Percentiles rank a stretch among this genome's conserved stretches.
phyloP scores from a whole-genome alignment of 2,113 vertebrate species.

The Ictalurus punctatus region DNA sequence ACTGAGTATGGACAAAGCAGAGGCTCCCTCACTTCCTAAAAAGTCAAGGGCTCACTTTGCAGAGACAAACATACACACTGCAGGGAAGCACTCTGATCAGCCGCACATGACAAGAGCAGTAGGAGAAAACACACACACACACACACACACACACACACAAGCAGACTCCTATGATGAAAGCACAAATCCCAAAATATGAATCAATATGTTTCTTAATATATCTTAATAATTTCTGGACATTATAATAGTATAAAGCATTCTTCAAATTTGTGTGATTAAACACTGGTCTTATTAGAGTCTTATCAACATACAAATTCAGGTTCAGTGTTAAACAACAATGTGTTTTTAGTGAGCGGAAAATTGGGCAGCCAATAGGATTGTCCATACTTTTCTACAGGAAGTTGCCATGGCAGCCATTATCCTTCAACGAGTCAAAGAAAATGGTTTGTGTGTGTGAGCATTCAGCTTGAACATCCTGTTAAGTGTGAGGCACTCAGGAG shows the following conservation, averaged over 20 bases:
- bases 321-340: constrained; percentile 9
- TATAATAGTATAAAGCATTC: not conserved
- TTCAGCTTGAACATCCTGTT: constrained; percentile 48
- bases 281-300: constrained; percentile 2
- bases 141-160: not conserved
- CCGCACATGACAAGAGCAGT: constrained; percentile 36
- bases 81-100: constrained; percentile 48
- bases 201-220: not conserved
- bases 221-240: not conserved
- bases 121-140: constrained; percentile 13
- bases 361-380: constrained; percentile 11
- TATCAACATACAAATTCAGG: not conserved
- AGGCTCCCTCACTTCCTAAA: constrained; percentile 47
- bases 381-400: constrained; percentile 12
- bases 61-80: constrained; percentile 29
- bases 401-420: constrained; percentile 38
- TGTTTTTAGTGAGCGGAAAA: constrained; percentile 23
- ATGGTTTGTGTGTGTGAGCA: constrained; percentile 16
- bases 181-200: not conserved
- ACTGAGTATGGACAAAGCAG: constrained; percentile 38
- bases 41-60: constrained; percentile 41
- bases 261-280: not conserved
- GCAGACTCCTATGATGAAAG: not conserved
- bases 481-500: constrained; percentile 33
- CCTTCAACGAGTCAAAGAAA: constrained; percentile 10